Evolutionary conservation across 1,140 invertebrate genomes (phyloP).

Genomic region (Araneus ventricosus): DNA sequence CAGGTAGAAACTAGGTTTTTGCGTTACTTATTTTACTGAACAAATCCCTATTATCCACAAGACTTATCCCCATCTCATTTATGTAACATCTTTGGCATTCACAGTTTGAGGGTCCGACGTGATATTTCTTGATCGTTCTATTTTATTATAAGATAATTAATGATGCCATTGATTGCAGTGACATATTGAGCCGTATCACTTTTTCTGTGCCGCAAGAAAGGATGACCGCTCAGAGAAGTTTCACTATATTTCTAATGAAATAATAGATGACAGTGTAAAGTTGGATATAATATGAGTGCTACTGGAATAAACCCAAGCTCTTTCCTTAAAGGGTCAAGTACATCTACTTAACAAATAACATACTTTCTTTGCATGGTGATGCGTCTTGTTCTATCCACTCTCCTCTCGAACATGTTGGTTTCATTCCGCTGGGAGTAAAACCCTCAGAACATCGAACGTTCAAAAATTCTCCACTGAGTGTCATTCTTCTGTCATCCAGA

Average conservation of each 20-base stretch:
- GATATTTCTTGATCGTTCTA: background rate
- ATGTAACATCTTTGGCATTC: too few relatives aligned
- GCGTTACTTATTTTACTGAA: too few relatives aligned
- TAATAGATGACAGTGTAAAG: background rate
- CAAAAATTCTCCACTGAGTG: background rate
- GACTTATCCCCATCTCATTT: too few relatives aligned
- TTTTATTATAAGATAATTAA: too few relatives aligned
- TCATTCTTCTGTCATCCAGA: background rate
- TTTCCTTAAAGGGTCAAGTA: background rate
- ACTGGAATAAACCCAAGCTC: background rate
- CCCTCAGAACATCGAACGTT: background rate
- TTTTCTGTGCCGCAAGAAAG: background rate
- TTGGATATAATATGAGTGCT: too few relatives aligned
- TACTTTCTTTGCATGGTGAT: constrained; percentile 8
- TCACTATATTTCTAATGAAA: background rate
- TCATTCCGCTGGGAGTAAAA: background rate
- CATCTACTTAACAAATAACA: background rate
- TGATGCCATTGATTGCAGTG: too few relatives aligned
- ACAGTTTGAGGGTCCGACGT: too few relatives aligned
- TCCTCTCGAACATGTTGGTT: background rate
- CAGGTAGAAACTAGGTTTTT: too few relatives aligned
- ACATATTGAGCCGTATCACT: too few relatives aligned
- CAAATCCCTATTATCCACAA: too few relatives aligned
- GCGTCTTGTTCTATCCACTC: background rate
- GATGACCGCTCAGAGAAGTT: too few relatives aligned